phyloP scores from a whole-genome alignment of 1,140 invertebrate genomes.

The Antheraea mylitta region DNA sequence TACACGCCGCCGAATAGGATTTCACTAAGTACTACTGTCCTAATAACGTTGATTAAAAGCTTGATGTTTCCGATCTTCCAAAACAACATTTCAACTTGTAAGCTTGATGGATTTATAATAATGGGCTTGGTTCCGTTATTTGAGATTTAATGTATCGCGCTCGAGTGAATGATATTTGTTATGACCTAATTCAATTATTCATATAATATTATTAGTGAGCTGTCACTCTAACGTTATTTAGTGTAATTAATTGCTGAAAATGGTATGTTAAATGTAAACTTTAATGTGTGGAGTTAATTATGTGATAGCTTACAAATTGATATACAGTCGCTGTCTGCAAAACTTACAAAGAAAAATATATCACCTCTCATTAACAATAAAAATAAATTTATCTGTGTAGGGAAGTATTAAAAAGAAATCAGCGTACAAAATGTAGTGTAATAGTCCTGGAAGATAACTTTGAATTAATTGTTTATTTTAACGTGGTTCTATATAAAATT shows the following conservation, averaged over 20 bases:
- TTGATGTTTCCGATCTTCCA: constrained; percentile 9
- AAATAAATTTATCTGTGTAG: no score
- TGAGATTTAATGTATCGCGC: neutral
- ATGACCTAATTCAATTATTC: neutral
- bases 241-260: neutral
- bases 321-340: no score
- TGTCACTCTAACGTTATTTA: neutral
- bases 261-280: neutral
- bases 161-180: neutral
- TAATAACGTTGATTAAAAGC: constrained; percentile 38
- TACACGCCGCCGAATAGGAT: constrained; percentile 10
- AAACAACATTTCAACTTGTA: constrained; percentile 11
- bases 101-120: neutral
- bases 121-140: neutral
- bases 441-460: no score
- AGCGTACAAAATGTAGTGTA: no score
- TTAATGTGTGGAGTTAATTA: neutral
- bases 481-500: no score
- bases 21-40: neutral
- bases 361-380: no score
- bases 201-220: neutral
- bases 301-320: no score
- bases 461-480: no score
- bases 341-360: no score
- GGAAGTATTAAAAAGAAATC: no score